Evolutionary conservation across 2,113 vertebrate species (phyloP), one percentile per base, ranked within the genome.

Genomic region (Protomyctophum bolini): DNA sequence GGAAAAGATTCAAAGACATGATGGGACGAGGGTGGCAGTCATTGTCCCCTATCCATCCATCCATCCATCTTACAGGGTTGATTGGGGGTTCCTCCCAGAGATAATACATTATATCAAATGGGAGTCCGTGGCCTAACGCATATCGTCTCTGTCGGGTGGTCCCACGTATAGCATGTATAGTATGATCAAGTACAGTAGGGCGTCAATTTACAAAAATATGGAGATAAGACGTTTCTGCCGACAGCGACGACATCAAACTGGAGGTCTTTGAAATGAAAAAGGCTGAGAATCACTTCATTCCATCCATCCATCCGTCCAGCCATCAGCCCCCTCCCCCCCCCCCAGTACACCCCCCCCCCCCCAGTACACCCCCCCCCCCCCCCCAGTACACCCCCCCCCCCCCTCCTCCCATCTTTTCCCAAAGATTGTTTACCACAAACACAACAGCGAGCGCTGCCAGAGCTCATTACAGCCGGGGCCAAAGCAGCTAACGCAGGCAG

Each of bases 381-480:
- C 76, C 63, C n/a, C n/a, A n/a, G n/a, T n/a, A n/a, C n/a, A n/a
- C n/a, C 8, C 3, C 48, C 10, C 50, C 8, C 48, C 49, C 11
- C 5, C 72, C 87, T 77, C 76, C 63, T 62, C 1, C 58, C 72
- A 84, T 87, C 73, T 84, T 86, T 91, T 91, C 85, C 85, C 87
- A 91, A 77, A 86, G 77, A 89, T 73, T 90, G 86, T 89, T 92
- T 88, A 90, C 87, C 79, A 58, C 87, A 90, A 91, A 88, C 83
- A 92, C 83, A 88, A 88, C 77, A 72, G 74, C 71, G 79, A 82
- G 33, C 61, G 33, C 82, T 74, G 79, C 80, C 87, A 59, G 73
- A 85, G 87, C 79, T 92, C 83, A 87, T 91, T 92, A 91, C 76
- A 76, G 79, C 81, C 61, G 63, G 89, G 21, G 21, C 89, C 92